Evolutionary conservation across 2,797 vertebrate species (phyloP).

Genomic region (Poeciliopsis paucimaculata): DNA sequence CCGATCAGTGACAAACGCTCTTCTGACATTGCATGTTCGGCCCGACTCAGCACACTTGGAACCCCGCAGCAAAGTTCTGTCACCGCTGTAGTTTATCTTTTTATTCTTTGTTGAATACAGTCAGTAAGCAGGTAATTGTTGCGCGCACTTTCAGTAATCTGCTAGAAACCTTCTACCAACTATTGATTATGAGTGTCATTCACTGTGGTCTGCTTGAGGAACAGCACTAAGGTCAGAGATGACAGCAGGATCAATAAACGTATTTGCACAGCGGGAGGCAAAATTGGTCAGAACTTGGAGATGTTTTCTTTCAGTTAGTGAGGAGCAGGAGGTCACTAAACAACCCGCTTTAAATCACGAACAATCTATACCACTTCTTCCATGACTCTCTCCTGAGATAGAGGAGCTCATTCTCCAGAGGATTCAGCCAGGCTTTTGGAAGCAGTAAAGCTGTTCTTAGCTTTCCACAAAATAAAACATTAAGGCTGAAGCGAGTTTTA

Average conservation of each 20-base stretch:
- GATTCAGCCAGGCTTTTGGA: not conserved
- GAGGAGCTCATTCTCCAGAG: not conserved
- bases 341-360: conserved; percentile 1
- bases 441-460: not conserved
- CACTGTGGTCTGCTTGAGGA: not conserved
- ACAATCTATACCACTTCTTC: conserved; percentile 6
- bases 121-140: not conserved
- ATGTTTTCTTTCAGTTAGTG: conserved; percentile 7
- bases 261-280: not conserved
- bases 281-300: conserved; percentile 4
- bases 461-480: not conserved
- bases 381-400: not conserved
- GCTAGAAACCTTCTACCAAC: not conserved
- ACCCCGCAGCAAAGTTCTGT: not conserved
- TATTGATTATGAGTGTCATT: not conserved
- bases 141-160: not conserved
- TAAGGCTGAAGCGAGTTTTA: not conserved
- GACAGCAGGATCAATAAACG: not conserved
- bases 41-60: too few relatives aligned
- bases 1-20: too few relatives aligned
- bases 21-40: too few relatives aligned
- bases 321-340: conserved; percentile 3
- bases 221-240: not conserved
- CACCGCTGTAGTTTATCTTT: not conserved
- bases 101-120: not conserved